Base-by-base conservation (phyloP, 2,888 invertebrate genomes). In the Strigamia transsilvanica region DNA sequence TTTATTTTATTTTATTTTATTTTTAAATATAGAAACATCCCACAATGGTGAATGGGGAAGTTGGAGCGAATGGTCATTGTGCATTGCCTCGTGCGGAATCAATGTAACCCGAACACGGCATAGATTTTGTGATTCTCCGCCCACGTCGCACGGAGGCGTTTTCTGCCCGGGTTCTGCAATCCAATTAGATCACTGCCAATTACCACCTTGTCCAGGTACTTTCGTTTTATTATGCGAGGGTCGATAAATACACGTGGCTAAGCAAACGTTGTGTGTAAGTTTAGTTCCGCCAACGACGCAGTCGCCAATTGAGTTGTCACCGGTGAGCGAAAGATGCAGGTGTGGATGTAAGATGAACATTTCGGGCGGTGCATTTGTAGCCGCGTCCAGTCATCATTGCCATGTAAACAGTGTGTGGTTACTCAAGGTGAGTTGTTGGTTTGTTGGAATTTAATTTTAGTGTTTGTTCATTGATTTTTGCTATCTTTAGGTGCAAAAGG, bases 31-130 rank as follows among this genome's bases (percentile, higher is more conserved):
- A 46, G 46, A 46, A 46, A 46, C 46, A 46, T 85, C 86, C 18
- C 85, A 85, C 85, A 86, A 87, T 83, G 87, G 93, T 3, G 92
- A 92, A 61, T 93, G 92, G 92, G 93, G 94, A 10, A 90, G 91
- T 0, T 94, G 94, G 94, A 94, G 94, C 77, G 90, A 92, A 81
- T 97, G 96, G 96, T 94, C 94, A 0, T 91, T 93, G 0, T 96
- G 96, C 86, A 85, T 86, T 5, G 94, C 94, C 0, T 92, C 91
- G 83, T 93, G 93, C 83, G 90, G 92, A 73, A 93, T 93, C 80
- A 96, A 96, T 0, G 94, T 93, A 18, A 34, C 79, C n/a, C 91
- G 93, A 84, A 94, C 93, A 87, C 91, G 96, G 18, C 94, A 95
- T 88, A 91, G 96, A 85, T 93, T 95, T 89, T 96, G 96, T 87